Percentiles rank a stretch among this genome's conserved stretches.
Conservation (phyloP, 2,113 vertebrate species). For the Hemiprocne comata region DNA sequence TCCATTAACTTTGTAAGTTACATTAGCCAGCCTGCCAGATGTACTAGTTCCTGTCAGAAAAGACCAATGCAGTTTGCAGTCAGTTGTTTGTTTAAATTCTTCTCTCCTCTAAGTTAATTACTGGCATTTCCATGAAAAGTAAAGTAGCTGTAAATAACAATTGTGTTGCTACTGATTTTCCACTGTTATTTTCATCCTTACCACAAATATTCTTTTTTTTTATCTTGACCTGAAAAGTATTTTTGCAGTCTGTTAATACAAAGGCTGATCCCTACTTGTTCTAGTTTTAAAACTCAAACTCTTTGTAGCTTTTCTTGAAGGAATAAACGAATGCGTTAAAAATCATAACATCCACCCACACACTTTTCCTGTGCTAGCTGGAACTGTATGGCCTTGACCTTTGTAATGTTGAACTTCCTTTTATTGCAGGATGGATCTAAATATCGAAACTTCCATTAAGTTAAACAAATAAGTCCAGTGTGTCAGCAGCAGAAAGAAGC, state of each 20-base stretch:
- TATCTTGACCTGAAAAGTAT: neutral
- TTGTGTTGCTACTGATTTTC: neutral
- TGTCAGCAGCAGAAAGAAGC: constrained; percentile 29
- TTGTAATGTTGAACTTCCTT: constrained; percentile 60
- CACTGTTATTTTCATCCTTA: neutral
- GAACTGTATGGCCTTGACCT: constrained; percentile 45
- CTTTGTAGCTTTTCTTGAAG: neutral
- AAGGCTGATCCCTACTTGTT: neutral
- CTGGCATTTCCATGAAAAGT: neutral
- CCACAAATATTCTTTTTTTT: neutral
- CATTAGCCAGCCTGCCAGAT: neutral
- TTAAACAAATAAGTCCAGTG: constrained; percentile 47
- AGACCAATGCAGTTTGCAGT: neutral
- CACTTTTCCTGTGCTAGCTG: neutral
- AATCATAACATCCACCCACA: neutral
- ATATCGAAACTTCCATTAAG: constrained; percentile 62
- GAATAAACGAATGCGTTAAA: neutral
- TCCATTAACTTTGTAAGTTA: neutral
- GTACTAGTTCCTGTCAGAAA: neutral
- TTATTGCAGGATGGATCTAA: constrained; percentile 65
- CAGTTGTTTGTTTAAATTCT: neutral
- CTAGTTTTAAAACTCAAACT: neutral
- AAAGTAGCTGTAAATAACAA: neutral
- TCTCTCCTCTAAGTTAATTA: neutral
- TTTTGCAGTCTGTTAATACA: neutral